These are phyloP conservation scores for Heteropelma amictum DNA, from an alignment of 2,888 invertebrate genomes.

Conservation along the genomic window DNA sequence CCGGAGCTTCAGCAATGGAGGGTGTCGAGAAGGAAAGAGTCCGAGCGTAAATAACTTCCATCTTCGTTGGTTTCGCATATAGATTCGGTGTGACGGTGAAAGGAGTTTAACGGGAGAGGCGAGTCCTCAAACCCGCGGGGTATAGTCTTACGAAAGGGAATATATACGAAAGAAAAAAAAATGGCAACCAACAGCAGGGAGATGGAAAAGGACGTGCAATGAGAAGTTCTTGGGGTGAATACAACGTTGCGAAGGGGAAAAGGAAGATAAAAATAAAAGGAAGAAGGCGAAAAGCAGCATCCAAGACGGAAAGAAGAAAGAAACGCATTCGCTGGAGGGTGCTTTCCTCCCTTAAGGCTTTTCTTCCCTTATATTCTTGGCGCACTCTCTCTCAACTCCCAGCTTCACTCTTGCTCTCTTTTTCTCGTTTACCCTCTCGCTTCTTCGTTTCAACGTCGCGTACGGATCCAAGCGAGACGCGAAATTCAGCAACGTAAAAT, in stretches of 20 bases:
- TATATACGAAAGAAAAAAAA: slow-evolving; percentile 37
- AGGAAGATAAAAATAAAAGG: neutral
- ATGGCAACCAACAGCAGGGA: slow-evolving; percentile 12
- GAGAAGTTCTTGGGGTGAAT: slow-evolving; percentile 3
- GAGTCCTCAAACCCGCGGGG: slow-evolving; percentile 31
- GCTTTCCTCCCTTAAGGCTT: slow-evolving; percentile 39
- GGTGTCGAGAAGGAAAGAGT: slow-evolving; percentile 59
- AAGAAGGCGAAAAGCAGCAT: slow-evolving; percentile 6
- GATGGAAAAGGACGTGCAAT: slow-evolving; percentile 30
- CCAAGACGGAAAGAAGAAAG: slow-evolving; percentile 48
- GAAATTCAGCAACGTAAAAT: slow-evolving; percentile 70
- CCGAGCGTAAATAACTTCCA: slow-evolving; percentile 69
- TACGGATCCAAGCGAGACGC: slow-evolving; percentile 46
- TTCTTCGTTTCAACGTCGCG: neutral
- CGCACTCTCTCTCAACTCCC: slow-evolving; percentile 16
- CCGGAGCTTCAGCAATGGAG: slow-evolving; percentile 53
- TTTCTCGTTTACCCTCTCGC: neutral
- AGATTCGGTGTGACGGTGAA: slow-evolving; percentile 43
- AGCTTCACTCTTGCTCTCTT: neutral
- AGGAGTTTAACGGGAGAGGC: slow-evolving; percentile 26
- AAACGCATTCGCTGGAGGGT: slow-evolving; percentile 22
- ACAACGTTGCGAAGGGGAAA: slow-evolving; percentile 5
- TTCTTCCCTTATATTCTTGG: slow-evolving; percentile 44
- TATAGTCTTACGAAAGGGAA: slow-evolving; percentile 15
- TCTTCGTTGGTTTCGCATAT: slow-evolving; percentile 64